Base-by-base conservation (phyloP, 2,888 invertebrate species). In the Omphaloscelis lunosa region DNA sequence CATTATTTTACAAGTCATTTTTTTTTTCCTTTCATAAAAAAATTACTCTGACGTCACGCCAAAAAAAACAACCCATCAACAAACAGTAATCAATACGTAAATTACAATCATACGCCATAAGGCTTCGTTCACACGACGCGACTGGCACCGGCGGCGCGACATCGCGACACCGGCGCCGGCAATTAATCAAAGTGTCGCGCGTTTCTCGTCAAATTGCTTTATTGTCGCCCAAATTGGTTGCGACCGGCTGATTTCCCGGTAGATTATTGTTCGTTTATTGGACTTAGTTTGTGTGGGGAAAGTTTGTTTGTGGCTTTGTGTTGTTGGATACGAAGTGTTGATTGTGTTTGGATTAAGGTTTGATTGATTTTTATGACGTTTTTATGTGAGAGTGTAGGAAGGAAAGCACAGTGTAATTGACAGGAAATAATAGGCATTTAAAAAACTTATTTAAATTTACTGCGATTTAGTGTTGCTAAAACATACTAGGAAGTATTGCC, bases 131-230 rank as follows among this genome's bases (percentile, higher is more conserved):
- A 91, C 93, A 93, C 92, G 92, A 73, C 27, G 74, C 86, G 88
- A 76, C 86, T 88, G 87, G 90, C 81, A 86, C 72, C 75, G 89
- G 87, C 89, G 88, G 88, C 90, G 93, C 92, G 93, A 93, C 93
- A 92, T 92, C 92, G 92, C 93, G 92, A 92, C 93, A 92, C 80
- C 39, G 84, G 53, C 85, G 90, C 86, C 84, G 67, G 74, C 92
- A 91, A 93, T 93, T 93, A 93, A 93, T 93, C 93, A 93, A 87
- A 76, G 83, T 89, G 92, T 92, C 90, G 90, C 91, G 83, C 87
- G 90, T 89, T 86, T 86, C 82, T 88, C 85, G 79, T 83, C 87
- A 88, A 88, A 89, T 89, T 86, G 85, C 86, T 89, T 89, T 88
- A 89, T 89, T 91, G 90, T 91, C 90, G 87, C 85, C 78, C 75